Base-by-base conservation (phyloP, 1,140 invertebrate species). In the Ostrea edulis region DNA sequence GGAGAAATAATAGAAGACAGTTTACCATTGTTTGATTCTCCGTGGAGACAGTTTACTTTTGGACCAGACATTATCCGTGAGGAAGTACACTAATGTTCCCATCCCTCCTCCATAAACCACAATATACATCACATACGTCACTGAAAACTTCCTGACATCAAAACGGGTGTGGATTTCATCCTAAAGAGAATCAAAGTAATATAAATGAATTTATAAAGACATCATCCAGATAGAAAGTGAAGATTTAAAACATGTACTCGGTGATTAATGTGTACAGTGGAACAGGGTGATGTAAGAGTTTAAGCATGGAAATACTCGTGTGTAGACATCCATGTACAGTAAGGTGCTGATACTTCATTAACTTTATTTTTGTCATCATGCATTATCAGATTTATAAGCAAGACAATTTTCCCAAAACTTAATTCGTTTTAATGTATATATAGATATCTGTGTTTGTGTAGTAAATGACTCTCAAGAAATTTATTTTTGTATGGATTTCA, bases 11-110 rank as follows among this genome's bases (percentile, higher is more conserved):
- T 11, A 65, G 54, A 51, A 65, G 9, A 58, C 68, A 54, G 86
- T 85, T 89, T 87, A 94, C 94, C 94, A 94, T 88, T 90, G 90
- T 88, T 92, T 93, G n/a, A 94, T 94, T 83, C 94, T 90, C 17
- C 90, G 91, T 11, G 94, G 94, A 35, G 94, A 93, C 0, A 94
- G 91, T 88, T 93, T 94, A 89, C 88, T 94, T 85, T 92, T 93
- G 17, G 92, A 90, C 77, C 92, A 91, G 90, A 94, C 93, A 84
- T 93, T 94, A 84, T 94, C 94, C 55, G 90, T 82, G 0, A 94
- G 91, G 65, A 91, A 94, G 87, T 93, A 94, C 8, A 94, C 86
- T 81, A 94, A 90, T 17, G 91, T 87, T 0, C 86, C 85, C n/a
- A 94, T 81, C 12, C 91, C 92, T n/a, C 82, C 25, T 9, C 91